These are phyloP conservation scores for Agrenia bidenticulata DNA, from an alignment of 2,888 invertebrate species.

Conservation along the genomic window DNA sequence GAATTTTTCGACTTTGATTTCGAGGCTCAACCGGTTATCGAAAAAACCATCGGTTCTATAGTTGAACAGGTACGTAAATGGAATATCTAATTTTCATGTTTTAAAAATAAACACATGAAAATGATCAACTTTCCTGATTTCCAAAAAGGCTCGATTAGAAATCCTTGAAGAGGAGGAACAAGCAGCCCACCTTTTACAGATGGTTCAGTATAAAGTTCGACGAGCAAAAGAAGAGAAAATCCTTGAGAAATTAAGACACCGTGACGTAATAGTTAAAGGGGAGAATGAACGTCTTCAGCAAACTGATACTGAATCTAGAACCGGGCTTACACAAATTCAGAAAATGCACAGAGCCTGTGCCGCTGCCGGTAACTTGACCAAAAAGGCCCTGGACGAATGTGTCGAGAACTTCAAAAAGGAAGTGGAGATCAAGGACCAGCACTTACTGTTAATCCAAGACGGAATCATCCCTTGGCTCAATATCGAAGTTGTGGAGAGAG, in stretches of 20 bases:
- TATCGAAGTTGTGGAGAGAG: constrained; percentile 16
- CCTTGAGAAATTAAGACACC: constrained; percentile 29
- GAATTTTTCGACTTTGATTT: constrained; percentile 44
- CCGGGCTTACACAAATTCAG: no score
- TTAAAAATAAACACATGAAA: no score
- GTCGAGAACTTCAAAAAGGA: constrained; percentile 7
- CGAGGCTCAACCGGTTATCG: constrained; percentile 42
- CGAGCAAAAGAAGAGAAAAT: constrained; percentile 31
- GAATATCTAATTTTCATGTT: no score
- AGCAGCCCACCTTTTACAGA: constrained; percentile 35
- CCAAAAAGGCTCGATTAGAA: constrained; percentile 44
- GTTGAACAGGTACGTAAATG: constrained; percentile 42
- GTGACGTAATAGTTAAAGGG: constrained; percentile 31
- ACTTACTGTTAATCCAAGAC: constrained; percentile 6
- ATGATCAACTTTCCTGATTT: no score
- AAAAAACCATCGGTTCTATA: constrained; percentile 41
- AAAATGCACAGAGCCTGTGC: neutral
- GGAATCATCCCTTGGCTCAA: constrained; percentile 25
- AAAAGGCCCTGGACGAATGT: neutral
- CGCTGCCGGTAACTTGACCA: neutral
- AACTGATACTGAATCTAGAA: no score
- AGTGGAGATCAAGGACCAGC: neutral
- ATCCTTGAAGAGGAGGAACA: constrained; percentile 47
- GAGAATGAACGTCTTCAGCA: constrained; percentile 36
- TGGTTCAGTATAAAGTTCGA: constrained; percentile 32